phyloP scores from a whole-genome alignment of 2,888 invertebrate genomes.

The Limenitis camilla region DNA sequence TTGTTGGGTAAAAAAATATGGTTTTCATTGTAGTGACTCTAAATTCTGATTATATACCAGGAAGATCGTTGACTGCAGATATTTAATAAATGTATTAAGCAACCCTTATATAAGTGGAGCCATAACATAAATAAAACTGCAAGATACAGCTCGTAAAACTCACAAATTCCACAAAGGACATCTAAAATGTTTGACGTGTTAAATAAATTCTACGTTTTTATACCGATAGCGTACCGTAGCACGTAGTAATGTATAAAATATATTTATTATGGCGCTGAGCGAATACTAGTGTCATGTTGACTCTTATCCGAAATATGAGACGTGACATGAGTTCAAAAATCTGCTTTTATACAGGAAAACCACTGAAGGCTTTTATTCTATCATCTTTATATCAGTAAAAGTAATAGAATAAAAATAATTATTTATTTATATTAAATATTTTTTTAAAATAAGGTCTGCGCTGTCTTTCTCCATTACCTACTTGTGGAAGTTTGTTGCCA shows the following conservation, averaged over 20 bases:
- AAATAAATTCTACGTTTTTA: not conserved
- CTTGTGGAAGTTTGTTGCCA: too few species aligned
- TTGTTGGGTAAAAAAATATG: too few species aligned
- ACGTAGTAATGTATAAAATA: slow-evolving; percentile 6
- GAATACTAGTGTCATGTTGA: slow-evolving; percentile 15
- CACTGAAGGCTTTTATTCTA: not conserved
- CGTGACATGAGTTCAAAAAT: slow-evolving; percentile 13
- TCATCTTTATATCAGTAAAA: not conserved
- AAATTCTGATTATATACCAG: too few species aligned
- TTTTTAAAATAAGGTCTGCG: not conserved
- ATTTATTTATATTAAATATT: not conserved
- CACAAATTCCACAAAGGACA: not conserved
- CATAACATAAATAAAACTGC: too few species aligned
- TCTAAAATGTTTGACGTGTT: slow-evolving; percentile 1
- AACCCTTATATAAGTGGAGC: too few species aligned
- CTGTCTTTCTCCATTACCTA: too few species aligned
- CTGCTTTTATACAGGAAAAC: not conserved
- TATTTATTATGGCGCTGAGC: slow-evolving; percentile 5
- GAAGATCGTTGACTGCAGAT: too few species aligned
- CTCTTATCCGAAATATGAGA: slow-evolving; percentile 15
- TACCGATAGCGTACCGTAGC: not conserved
- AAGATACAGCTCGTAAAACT: too few species aligned
- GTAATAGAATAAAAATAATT: too few species aligned
- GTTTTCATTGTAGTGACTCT: too few species aligned
- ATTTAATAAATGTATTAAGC: too few species aligned